Conservation (phyloP, 1,140 invertebrate genomes). For the Sogatella furcifera region DNA sequence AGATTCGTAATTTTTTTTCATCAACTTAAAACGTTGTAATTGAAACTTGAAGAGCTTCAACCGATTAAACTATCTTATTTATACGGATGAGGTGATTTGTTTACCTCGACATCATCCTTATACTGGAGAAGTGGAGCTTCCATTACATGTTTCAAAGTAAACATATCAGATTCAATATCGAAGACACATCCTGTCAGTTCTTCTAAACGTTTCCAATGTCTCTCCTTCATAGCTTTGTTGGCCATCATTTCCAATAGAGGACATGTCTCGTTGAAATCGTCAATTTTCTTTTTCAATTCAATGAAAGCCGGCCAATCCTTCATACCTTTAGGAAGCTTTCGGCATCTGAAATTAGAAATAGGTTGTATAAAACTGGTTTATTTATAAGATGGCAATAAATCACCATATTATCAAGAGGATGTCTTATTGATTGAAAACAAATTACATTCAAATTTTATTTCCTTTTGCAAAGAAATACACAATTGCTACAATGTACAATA, state of each 20-base stretch:
- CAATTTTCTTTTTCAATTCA: slow-evolving; percentile 78
- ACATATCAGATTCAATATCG: slow-evolving; percentile 65
- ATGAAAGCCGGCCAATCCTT: slow-evolving; percentile 82
- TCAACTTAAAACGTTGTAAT: too few species aligned
- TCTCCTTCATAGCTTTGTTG: slow-evolving; percentile 78
- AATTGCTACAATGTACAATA: too few species aligned
- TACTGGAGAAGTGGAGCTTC: slow-evolving; percentile 70
- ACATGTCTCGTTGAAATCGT: slow-evolving; percentile 81
- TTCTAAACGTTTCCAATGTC: slow-evolving; percentile 74
- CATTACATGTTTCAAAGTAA: slow-evolving; percentile 69
- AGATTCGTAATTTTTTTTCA: too few species aligned
- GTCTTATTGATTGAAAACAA: too few species aligned
- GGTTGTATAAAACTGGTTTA: background rate
- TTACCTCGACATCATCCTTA: slow-evolving; percentile 79
- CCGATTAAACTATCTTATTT: too few species aligned
- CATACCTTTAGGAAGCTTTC: slow-evolving; percentile 68
- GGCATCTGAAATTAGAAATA: slow-evolving; percentile 41
- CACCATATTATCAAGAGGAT: too few species aligned
- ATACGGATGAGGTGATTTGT: too few species aligned
- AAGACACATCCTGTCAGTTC: slow-evolving; percentile 59
- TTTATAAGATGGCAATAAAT: too few species aligned
- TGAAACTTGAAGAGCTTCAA: too few species aligned
- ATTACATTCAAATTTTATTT: too few species aligned
- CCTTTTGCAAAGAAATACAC: too few species aligned
- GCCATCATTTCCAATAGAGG: slow-evolving; percentile 81